Evolutionary conservation across 1,140 invertebrate species (phyloP).

Genomic region (Cephus cinctus): DNA sequence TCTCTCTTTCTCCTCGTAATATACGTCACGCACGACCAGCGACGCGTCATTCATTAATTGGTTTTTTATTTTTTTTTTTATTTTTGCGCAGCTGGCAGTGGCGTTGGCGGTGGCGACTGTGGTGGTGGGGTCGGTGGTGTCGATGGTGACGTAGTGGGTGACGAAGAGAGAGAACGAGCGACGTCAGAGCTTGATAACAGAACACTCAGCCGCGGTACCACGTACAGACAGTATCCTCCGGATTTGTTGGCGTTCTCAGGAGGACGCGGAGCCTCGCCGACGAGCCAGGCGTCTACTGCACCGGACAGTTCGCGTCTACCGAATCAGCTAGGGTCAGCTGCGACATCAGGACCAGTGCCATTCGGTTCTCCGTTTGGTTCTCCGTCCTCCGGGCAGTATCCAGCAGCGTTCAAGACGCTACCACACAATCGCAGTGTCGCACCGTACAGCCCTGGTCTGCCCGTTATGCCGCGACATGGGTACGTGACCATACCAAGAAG

Average conservation of each 20-base stretch:
- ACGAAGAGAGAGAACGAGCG: slow-evolving; percentile 30
- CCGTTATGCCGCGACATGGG: slow-evolving; percentile 68
- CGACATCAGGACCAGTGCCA: slow-evolving; percentile 49
- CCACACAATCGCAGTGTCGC: slow-evolving; percentile 72
- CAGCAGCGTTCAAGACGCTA: slow-evolving; percentile 64
- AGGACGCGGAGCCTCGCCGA: slow-evolving; percentile 56
- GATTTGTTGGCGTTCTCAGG: slow-evolving; percentile 77
- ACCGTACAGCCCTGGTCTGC: slow-evolving; percentile 63
- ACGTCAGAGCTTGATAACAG: slow-evolving; percentile 36
- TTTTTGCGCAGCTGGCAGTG: slow-evolving; percentile 45
- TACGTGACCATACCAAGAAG: slow-evolving; percentile 83
- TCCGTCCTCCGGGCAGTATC: slow-evolving; percentile 40
- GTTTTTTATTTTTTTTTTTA: slow-evolving; percentile 27
- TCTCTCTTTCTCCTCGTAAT: neutral
- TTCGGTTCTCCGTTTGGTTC: slow-evolving; percentile 21
- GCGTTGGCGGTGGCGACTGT: slow-evolving; percentile 33
- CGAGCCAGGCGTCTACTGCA: slow-evolving; percentile 73
- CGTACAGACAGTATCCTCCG: slow-evolving; percentile 68
- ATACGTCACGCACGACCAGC: no score
- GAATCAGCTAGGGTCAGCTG: slow-evolving; percentile 53
- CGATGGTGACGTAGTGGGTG: slow-evolving; percentile 27
- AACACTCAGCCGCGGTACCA: slow-evolving; percentile 49
- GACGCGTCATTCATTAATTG: slow-evolving; percentile 28
- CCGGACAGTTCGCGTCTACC: slow-evolving; percentile 64
- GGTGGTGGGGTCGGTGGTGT: slow-evolving; percentile 28